A percentile compares a stretch with the other conserved stretches of the same genome.
These are phyloP conservation scores for Agriopis aurantiaria DNA, from an alignment of 2,888 invertebrate genomes.

Conservation along the genomic window DNA sequence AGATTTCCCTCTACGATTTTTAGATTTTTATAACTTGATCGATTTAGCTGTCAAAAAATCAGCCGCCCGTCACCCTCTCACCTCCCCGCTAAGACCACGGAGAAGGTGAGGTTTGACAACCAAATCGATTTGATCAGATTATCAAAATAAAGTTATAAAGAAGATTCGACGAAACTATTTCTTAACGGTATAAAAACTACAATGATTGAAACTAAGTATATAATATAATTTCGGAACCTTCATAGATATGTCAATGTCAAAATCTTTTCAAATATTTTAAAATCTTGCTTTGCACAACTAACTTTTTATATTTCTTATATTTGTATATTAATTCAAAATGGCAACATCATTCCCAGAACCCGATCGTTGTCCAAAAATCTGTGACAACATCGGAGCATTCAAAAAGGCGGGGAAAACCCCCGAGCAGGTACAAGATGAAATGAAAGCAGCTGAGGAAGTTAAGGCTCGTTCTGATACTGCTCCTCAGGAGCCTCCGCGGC, in stretches of 20 bases:
- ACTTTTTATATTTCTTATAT: neutral
- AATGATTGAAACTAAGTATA: neutral
- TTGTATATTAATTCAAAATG: slow-evolving; percentile 21
- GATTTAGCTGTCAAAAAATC: too few relatives aligned
- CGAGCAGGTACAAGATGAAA: slow-evolving; percentile 51
- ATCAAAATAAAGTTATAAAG: too few relatives aligned
- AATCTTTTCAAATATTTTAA: neutral
- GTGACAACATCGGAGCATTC: slow-evolving; percentile 73
- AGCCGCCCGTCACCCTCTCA: too few relatives aligned
- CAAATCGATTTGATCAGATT: too few relatives aligned
- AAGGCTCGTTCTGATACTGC: slow-evolving; percentile 27
- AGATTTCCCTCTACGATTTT: too few relatives aligned
- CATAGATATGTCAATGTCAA: neutral
- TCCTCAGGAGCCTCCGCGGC: slow-evolving; percentile 18
- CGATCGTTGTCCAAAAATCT: slow-evolving; percentile 69
- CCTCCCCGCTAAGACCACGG: too few relatives aligned
- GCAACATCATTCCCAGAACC: slow-evolving; percentile 66
- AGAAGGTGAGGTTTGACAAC: too few relatives aligned
- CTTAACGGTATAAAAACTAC: neutral
- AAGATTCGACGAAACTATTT: neutral
- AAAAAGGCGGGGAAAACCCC: slow-evolving; percentile 66
- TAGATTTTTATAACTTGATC: too few relatives aligned
- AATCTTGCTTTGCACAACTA: neutral
- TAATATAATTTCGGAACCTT: neutral
- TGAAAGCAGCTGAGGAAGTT: slow-evolving; percentile 50